Percentiles rank a stretch among this genome's conserved stretches.
phyloP scores from a whole-genome alignment of 35 echinoderm and acorn worm species.

The Lytechinus variegatus region DNA sequence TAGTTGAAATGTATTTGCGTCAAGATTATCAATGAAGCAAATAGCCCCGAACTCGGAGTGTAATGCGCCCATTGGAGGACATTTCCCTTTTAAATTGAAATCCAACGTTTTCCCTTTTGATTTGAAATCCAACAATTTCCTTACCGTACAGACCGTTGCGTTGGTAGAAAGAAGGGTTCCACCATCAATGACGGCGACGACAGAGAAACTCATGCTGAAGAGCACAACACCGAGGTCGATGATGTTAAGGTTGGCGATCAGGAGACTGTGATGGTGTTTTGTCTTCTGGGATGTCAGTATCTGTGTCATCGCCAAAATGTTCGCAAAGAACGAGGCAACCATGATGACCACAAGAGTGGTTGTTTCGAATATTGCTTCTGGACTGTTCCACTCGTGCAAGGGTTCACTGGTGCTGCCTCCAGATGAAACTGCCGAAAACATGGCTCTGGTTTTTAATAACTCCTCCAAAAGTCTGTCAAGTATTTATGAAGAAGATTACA shows the following conservation, averaged over 20 bases:
- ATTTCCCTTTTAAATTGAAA: too few species aligned
- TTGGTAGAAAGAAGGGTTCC: neutral
- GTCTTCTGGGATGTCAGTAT: slow-evolving; percentile 24
- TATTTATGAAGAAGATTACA: too few species aligned
- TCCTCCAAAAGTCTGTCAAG: too few species aligned
- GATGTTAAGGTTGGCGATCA: neutral
- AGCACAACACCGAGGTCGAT: neutral
- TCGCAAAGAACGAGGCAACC: neutral
- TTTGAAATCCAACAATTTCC: too few species aligned
- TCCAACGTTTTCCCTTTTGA: too few species aligned
- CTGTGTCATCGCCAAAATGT: neutral
- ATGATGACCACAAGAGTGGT: neutral
- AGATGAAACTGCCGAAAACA: neutral
- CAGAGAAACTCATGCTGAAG: neutral
- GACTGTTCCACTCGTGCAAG: neutral
- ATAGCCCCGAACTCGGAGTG: too few species aligned
- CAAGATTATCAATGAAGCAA: too few species aligned
- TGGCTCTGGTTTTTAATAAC: neutral
- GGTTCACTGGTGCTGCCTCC: neutral
- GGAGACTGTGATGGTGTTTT: neutral
- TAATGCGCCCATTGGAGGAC: too few species aligned
- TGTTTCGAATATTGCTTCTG: neutral
- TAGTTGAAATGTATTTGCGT: too few species aligned
- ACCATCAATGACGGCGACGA: neutral
- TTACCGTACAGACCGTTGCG: neutral